Evolutionary conservation across 2,888 invertebrate genomes (phyloP), one percentile per base, ranked within the genome.

Genomic region (Zygothrica quintamaculata): DNA sequence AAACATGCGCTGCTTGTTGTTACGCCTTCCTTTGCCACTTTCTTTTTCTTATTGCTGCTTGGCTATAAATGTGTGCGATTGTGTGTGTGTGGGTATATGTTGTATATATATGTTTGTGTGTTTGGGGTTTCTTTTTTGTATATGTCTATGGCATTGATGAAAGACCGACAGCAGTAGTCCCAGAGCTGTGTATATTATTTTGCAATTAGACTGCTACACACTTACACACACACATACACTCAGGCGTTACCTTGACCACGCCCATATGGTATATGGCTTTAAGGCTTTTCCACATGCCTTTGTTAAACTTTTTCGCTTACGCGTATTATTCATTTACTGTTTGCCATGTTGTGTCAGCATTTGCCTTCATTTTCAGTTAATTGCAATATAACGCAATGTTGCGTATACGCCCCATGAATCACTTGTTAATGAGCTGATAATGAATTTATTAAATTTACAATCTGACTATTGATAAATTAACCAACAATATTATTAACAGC

Each of bases 381-480:
- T 76, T 74, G 61, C 72, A 51, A 44, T 53, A 42, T 53, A 47
- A 33, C 56, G 44, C 64, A 64, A 64, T 52, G 76, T 76, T 60
- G 36, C 61, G 65, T 51, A 70, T 66, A 70, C 73, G 71, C 46
- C 40, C 53, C 31, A 47, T 48, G 42, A 29, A 36, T 46, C 43
- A 44, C 52, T 56, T 67, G 81, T 80, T 82, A 82, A 82, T 82
- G 82, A 82, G 82, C 78, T 87, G 82, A 84, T 87, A 82, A 82
- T 82, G 87, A 84, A 84, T 82, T 84, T 84, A 84, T 87, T 69
- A 87, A 82, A 87, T 82, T 82, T 78, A 80, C 81, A 22, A 22
- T 22, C 18, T 22, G 5, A 2, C 3, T 22, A 22, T 22, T 22
- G n/a, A n/a, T n/a, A n/a, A n/a, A n/a, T n/a, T n/a, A n/a, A n/a